These are phyloP conservation scores for Anarhynchus alexandrinus DNA, from an alignment of 2,113 vertebrate genomes.

Conservation along the genomic window DNA sequence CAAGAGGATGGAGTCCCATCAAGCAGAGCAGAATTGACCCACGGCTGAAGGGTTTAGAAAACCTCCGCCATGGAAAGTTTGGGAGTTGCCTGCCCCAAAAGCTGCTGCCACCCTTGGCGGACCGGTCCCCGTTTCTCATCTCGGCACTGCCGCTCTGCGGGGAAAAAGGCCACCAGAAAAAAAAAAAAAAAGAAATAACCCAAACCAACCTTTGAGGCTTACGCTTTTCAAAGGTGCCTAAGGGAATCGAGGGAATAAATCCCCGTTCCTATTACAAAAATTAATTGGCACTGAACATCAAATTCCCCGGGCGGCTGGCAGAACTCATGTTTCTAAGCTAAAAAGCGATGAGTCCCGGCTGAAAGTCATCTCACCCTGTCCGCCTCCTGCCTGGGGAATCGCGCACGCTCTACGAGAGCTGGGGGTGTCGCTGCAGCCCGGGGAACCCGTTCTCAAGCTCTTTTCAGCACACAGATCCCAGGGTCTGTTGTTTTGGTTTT, in stretches of 20 bases:
- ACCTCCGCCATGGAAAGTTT: not conserved
- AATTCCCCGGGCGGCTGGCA: not conserved
- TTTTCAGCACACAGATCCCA: not conserved
- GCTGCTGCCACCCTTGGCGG: not conserved
- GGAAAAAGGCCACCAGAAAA: slow-evolving; percentile 6
- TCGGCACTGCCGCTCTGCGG: not conserved
- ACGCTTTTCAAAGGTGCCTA: not conserved
- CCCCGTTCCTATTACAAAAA: slow-evolving; percentile 27
- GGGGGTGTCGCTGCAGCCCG: not conserved
- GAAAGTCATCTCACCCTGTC: not conserved
- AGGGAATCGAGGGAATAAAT: not conserved
- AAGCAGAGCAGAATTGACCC: not conserved
- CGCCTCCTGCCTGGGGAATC: not conserved
- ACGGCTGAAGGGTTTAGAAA: not conserved
- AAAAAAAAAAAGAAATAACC: not conserved
- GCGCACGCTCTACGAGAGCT: not conserved
- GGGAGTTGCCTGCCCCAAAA: not conserved
- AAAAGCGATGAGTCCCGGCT: not conserved
- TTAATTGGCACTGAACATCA: slow-evolving; percentile 50
- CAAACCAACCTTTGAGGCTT: not conserved
- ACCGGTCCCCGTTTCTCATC: not conserved
- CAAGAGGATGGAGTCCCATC: not conserved
- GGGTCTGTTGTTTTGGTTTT: not conserved
- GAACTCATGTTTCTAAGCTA: not conserved
- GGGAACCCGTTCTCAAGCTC: not conserved